Percentiles rank a stretch among this genome's conserved stretches.
Conservation (phyloP, 2,888 invertebrate genomes). For the Melangyna quadrimaculata region DNA sequence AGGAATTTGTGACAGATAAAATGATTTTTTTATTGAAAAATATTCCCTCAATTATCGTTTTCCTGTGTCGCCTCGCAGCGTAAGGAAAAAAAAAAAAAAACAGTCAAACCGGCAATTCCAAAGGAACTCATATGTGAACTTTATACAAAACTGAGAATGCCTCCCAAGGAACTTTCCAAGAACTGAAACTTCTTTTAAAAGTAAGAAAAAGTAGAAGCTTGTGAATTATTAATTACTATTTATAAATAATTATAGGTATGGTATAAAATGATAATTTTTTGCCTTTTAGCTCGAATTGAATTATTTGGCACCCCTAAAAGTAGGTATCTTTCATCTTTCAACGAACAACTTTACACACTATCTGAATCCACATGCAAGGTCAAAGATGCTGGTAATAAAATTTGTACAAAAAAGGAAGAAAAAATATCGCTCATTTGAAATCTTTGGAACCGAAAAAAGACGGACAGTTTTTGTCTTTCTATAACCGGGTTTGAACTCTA, state of each 20-base stretch:
- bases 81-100: background rate
- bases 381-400: constrained; percentile 40
- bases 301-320: constrained; percentile 52
- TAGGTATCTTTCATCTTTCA: background rate
- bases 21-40: constrained; percentile 14
- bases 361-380: constrained; percentile 42
- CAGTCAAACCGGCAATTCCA: background rate
- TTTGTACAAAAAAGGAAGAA: constrained; percentile 4
- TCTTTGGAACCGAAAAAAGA: constrained; percentile 26
- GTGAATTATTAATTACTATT: constrained; percentile 41
- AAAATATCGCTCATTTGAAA: background rate
- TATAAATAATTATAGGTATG: constrained; percentile 34
- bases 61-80: background rate
- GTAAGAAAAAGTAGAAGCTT: background rate
- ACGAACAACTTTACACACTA: background rate
- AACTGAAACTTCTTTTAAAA: background rate
- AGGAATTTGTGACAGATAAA: constrained; percentile 22
- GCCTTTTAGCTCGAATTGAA: constrained; percentile 5
- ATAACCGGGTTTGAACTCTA: constrained; percentile 41
- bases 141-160: background rate
- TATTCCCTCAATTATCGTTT: constrained; percentile 3
- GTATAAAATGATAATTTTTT: constrained; percentile 6
- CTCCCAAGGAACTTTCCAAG: background rate
- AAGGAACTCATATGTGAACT: background rate
- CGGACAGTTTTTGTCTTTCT: constrained; percentile 23